Evolutionary conservation across 1,140 invertebrate species (phyloP).

Genomic region (Lutraria rhynchaena): DNA sequence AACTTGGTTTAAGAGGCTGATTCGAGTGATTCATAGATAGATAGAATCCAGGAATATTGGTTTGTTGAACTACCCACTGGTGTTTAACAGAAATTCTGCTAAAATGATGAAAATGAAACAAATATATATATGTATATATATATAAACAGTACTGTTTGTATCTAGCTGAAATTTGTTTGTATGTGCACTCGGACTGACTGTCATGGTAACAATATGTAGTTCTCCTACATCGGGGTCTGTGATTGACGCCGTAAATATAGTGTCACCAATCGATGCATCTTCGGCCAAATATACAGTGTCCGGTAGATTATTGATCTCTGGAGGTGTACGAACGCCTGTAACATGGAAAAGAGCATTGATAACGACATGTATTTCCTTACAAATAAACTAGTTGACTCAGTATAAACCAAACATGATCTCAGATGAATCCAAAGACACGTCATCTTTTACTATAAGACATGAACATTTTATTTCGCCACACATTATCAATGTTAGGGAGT

Average conservation of each 20-base stretch:
- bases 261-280: slow-evolving; percentile 4
- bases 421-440: not conserved
- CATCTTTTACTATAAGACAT: not conserved
- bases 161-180: not conserved
- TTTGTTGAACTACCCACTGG: too few relatives aligned
- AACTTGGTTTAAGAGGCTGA: too few relatives aligned
- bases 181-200: not conserved
- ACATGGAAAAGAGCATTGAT: too few relatives aligned
- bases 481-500: too few relatives aligned
- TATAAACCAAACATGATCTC: not conserved
- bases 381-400: not conserved
- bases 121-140: too few relatives aligned
- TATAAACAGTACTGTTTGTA: too few relatives aligned
- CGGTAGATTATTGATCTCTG: slow-evolving; percentile 32
- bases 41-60: too few relatives aligned
- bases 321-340: slow-evolving; percentile 1
- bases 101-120: too few relatives aligned
- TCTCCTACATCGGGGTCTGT: slow-evolving; percentile 3
- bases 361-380: not conserved
- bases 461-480: too few relatives aligned
- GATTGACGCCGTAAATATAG: not conserved
- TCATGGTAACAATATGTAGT: not conserved
- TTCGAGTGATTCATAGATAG: too few relatives aligned
- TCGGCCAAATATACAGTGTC: not conserved
- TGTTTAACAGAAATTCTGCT: too few relatives aligned